phyloP scores from a whole-genome alignment of 2,888 invertebrate species.

The Lycophotia porphyrea region DNA sequence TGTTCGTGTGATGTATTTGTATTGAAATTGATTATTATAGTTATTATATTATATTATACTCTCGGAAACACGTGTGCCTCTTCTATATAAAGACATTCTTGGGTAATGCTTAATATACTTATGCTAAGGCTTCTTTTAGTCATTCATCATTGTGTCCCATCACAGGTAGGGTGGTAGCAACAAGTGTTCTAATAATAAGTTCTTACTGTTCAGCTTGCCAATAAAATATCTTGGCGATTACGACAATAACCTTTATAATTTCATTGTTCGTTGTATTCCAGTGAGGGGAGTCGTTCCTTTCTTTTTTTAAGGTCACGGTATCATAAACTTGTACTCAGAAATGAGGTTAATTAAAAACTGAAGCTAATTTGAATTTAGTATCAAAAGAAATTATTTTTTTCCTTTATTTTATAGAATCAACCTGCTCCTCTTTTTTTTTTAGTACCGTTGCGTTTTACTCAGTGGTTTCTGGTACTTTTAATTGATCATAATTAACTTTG shows the following conservation, averaged over 20 bases:
- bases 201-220: constrained; percentile 20
- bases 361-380: constrained; percentile 30
- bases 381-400: constrained; percentile 5
- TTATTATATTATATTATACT: constrained; percentile 45
- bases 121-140: not conserved
- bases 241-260: constrained; percentile 41
- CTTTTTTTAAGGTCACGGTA: constrained; percentile 48
- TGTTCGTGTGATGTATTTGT: constrained; percentile 38
- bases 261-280: constrained; percentile 39
- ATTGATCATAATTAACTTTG: constrained; percentile 12
- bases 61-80: constrained; percentile 51
- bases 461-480: not conserved
- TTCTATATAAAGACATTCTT: constrained; percentile 32
- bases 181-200: constrained; percentile 21
- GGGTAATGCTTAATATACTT: constrained; percentile 15
- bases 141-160: constrained; percentile 22
- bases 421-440: not conserved
- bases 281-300: constrained; percentile 38
- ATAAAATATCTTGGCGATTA: constrained; percentile 20
- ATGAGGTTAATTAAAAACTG: constrained; percentile 46
- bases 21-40: constrained; percentile 48
- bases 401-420: not conserved
- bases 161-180: constrained; percentile 10
- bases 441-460: not conserved
- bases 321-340: constrained; percentile 38